Conservation (phyloP, 2,797 vertebrate species). For the Graptemys geographica region DNA sequence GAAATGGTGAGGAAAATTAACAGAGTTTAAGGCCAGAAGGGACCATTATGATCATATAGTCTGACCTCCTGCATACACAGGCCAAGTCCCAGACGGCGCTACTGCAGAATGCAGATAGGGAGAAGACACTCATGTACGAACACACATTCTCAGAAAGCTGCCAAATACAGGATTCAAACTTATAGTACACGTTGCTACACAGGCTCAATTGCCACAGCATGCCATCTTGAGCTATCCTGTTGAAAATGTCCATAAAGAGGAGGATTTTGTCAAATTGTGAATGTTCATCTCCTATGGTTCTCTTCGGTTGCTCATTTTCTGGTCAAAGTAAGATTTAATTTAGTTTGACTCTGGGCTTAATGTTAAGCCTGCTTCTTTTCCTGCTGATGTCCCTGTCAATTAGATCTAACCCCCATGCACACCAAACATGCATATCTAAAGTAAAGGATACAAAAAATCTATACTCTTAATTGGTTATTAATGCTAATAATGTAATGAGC, state of each 20-base stretch:
- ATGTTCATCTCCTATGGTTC: background rate
- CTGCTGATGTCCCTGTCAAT: background rate
- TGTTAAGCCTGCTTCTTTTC: background rate
- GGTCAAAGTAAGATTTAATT: background rate
- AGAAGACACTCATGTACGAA: background rate
- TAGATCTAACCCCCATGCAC: background rate
- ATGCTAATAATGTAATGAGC: background rate
- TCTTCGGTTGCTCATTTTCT: background rate
- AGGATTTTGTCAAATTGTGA: background rate
- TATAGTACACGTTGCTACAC: background rate
- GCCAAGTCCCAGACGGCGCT: background rate
- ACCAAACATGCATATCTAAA: rapidly evolving
- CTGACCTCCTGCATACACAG: background rate
- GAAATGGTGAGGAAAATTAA: background rate
- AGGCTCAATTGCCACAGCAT: background rate
- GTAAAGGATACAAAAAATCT: background rate
- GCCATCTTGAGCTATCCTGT: background rate
- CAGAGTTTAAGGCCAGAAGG: background rate
- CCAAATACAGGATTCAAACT: background rate
- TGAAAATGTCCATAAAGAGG: background rate
- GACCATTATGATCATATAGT: background rate
- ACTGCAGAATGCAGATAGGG: background rate
- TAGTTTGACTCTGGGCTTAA: background rate
- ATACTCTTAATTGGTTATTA: background rate
- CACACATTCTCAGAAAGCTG: background rate